Base-by-base conservation (phyloP, 1,140 invertebrate genomes). In the Rhyacophila brunnea region DNA sequence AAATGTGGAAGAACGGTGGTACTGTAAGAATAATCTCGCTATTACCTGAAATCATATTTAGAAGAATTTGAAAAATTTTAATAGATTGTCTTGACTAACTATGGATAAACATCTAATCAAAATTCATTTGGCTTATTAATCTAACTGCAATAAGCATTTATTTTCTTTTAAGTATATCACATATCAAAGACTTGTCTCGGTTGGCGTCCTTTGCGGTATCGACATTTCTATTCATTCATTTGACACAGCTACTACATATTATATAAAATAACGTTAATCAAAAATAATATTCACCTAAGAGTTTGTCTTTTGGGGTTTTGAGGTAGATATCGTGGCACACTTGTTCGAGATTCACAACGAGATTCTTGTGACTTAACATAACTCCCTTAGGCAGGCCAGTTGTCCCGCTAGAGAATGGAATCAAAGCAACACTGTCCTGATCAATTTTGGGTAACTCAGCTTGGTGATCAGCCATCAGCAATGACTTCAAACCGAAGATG, bases 331-430 rank as follows among this genome's bases (percentile, higher is more conserved):
- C 70, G 20, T 74, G 73, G 28, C 68, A 66, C n/a, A 83, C 70
- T 68, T 87, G 85, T 40, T 80, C 70, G 47, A 90, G 70, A 68
- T 87, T 87, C 32, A 79, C 86, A 45, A 97, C 86, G 4, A 98
- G 87, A 70, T 96, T 97, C 68, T 88, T 88, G 70, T 99, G 96
- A 2, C 92, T 95, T 48, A 98, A 74, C 91, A 98, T 95, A 0
- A 98, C 96, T 42, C 96, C 96, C 79, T 98, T 98, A 0, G 96
- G 96, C 72, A 92, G 89, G 42, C 96, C 96, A 14, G 96, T 98
- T 9, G 96, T 98, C 1, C 96, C 96, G 43, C 94, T 97, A 1
- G 96, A 98, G 75, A 98, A 98, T 5, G 77, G 77, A 20, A 78
- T 71, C 10, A 79, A 66, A 19, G 74, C 74, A 5, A 78, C 70